Evolutionary conservation across 2,113 vertebrate species (phyloP), one percentile per base, ranked within the genome.

Genomic region (Hippocampus comes): DNA sequence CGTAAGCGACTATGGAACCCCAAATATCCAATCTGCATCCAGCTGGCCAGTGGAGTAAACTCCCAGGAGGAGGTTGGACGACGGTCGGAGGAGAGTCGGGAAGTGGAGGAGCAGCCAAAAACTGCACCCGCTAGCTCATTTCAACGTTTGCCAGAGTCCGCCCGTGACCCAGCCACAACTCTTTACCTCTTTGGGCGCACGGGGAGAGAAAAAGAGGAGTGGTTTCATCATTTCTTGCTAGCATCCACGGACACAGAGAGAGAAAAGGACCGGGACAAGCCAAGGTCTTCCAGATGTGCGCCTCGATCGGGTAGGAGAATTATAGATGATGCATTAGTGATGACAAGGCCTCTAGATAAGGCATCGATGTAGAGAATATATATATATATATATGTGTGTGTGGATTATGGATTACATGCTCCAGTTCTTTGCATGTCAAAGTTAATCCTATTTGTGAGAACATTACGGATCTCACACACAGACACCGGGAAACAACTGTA

Each of bases 11-110:
- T 89, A 1, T 97, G 95, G 95, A 97, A 95, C 85, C 94, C 93
- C 77, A 97, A 96, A 76, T 97, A 96, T 71, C 95, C 95, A 75
- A 94, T 96, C 88, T 96, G 95, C 71, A 68, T 97, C 78, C 90
- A 92, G 60, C 87, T 95, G 60, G 72, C 87, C 0, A 68, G 76
- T 0, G 70, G 78, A 67, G 68, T 75, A 15, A 77, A 67, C 0
- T 0, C 5, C 0, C 91, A 59, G 81, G 72, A 69, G 77, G 76
- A 76, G 55, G 68, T 72, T 5, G 43, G 27, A 68, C 69, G 67
- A 63, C 46, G 14, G 42, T n/a, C 18, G 7, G 68, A 77, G 77
- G 56, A 78, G 68, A 75, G 63, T 42, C 41, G 1, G 8, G 68
- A 21, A 68, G 67, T 53, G 46, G 70, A 11, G 17, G 48, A 55